Evolutionary conservation across 2,113 vertebrate genomes (phyloP).

Genomic region (Paracyprichromis sp.): DNA sequence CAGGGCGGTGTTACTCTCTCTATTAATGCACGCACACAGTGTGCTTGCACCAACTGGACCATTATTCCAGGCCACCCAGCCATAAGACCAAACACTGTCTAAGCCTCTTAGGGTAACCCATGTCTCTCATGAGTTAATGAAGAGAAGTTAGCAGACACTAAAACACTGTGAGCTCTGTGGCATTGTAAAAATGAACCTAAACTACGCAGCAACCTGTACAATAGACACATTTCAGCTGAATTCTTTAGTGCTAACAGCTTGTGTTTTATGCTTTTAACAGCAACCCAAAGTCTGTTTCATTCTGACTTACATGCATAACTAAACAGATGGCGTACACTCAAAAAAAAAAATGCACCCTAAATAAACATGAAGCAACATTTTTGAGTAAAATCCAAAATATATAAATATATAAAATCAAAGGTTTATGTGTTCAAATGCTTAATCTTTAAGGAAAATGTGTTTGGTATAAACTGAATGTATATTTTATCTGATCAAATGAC

Average conservation of each 20-base stretch:
- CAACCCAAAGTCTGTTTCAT: not conserved
- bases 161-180: not conserved
- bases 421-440: not conserved
- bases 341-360: not conserved
- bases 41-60: constrained; percentile 16
- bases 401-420: not conserved
- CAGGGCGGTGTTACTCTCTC: constrained; percentile 47
- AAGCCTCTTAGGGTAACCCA: constrained; percentile 60
- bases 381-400: not conserved
- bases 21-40: constrained; percentile 47
- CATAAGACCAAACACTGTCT: constrained; percentile 17
- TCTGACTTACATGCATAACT: not conserved
- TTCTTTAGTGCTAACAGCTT: not conserved
- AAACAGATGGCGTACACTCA: not conserved
- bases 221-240: not conserved
- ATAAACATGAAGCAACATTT: not conserved
- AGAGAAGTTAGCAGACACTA: not conserved
- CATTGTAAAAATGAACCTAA: not conserved
- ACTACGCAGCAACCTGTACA: not conserved
- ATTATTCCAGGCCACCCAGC: constrained; percentile 27
- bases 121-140: constrained; percentile 27
- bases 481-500: not conserved
- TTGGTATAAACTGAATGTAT: not conserved
- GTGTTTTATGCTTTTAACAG: not conserved
- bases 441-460: not conserved